Evolutionary conservation across 2,888 invertebrate species (phyloP).

Genomic region (Gastracanthus pulcherrimus): DNA sequence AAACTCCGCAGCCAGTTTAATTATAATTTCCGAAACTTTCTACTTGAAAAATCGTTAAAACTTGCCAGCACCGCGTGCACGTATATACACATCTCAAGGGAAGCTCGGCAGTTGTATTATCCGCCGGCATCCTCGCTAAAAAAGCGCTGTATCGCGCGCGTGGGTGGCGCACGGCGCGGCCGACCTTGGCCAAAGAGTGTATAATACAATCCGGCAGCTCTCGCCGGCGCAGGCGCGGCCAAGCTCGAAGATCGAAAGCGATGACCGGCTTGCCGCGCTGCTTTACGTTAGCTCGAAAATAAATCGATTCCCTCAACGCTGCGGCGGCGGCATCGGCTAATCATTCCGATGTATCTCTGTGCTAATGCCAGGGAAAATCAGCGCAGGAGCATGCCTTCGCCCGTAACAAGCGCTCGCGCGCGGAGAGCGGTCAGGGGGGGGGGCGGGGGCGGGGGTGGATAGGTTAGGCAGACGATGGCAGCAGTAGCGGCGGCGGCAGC

Average conservation of each 20-base stretch:
- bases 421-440: not conserved
- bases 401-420: not conserved
- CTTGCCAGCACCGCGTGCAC: too few relatives aligned
- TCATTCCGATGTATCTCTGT: slow-evolving; percentile 10
- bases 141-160: not conserved
- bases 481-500: slow-evolving; percentile 32
- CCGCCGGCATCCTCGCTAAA: too few relatives aligned
- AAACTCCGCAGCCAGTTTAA: too few relatives aligned
- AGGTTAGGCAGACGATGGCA: slow-evolving; percentile 9
- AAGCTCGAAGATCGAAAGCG: not conserved
- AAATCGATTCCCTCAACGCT: slow-evolving; percentile 27
- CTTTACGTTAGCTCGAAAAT: slow-evolving; percentile 32
- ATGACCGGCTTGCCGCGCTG: not conserved
- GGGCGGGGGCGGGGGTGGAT: too few relatives aligned
- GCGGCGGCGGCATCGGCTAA: too few relatives aligned
- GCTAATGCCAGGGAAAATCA: slow-evolving; percentile 33
- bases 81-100: too few relatives aligned
- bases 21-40: too few relatives aligned
- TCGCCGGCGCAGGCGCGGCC: slow-evolving; percentile 12
- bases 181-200: slow-evolving; percentile 3
- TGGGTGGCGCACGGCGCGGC: too few relatives aligned
- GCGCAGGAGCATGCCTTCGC: slow-evolving; percentile 1
- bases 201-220: not conserved
- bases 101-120: too few relatives aligned
- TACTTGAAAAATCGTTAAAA: too few relatives aligned